phyloP scores from a whole-genome alignment of 2,888 invertebrate genomes.

The Arrhopalites spinosus region DNA sequence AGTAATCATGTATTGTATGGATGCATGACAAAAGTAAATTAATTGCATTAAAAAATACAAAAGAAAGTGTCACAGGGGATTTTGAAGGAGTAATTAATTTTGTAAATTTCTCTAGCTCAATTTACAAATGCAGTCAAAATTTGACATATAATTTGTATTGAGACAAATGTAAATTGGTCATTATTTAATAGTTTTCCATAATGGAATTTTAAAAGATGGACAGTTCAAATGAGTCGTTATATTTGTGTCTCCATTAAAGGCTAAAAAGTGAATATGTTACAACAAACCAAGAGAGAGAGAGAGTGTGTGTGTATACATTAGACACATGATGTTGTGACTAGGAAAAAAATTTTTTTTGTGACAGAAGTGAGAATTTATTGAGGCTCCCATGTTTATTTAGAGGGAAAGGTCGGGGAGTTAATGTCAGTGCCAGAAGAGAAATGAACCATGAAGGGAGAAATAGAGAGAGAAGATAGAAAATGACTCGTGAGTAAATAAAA shows the following conservation, averaged over 20 bases:
- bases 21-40: too few species aligned
- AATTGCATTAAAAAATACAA: too few species aligned
- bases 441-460: conserved; percentile 19
- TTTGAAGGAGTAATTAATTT: too few species aligned
- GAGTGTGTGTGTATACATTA: neutral
- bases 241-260: too few species aligned
- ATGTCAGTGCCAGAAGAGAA: conserved; percentile 25
- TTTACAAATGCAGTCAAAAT: neutral
- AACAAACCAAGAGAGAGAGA: too few species aligned
- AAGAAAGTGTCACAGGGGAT: neutral
- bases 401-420: conserved; percentile 26
- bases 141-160: too few species aligned
- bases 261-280: too few species aligned
- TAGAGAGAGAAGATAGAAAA: neutral
- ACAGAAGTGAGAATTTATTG: conserved; percentile 13
- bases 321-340: neutral
- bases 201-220: neutral
- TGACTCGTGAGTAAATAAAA: neutral
- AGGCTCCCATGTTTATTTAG: conserved; percentile 16
- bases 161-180: neutral
- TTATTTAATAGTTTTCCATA: neutral
- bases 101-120: neutral
- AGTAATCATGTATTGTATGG: too few species aligned
- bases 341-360: conserved; percentile 17
- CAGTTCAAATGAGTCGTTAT: neutral